Evolutionary conservation across 2,797 vertebrate species (phyloP), one percentile per base, ranked within the genome.

Genomic region (Semaprochilodus insignis): DNA sequence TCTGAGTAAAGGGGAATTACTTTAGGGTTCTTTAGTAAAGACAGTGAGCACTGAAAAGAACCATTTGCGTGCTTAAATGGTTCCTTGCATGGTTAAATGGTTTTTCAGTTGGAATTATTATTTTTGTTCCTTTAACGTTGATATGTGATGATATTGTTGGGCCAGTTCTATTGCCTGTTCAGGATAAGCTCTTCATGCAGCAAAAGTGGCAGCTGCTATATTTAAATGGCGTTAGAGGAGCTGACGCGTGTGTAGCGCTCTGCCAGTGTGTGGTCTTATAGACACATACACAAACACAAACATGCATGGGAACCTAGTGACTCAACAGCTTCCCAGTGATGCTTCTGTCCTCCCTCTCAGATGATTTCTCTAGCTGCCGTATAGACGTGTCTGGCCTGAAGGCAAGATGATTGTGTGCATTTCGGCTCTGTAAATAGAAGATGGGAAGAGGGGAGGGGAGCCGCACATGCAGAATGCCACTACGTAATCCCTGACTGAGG

Each of bases 221-320:
- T 48, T 2, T 44, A 31, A 31, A 31, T 31, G 31, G 31, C 31
- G 3, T 31, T 31, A 31, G 80, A 77, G 62, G 65, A 77, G 69
- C 55, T 85, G 74, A 59, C 72, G 77, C 74, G 34, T 70, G 74
- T 78, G 74, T 66, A 84, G 52, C 51, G 59, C 36, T 40, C 27
- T 62, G 54, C 21, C 51, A 59, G 17, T 52, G 40, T 40, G 44
- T 55, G 34, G 10, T n/a, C 52, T 52, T 15, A 23, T 52, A 27
- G 44, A 57, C 51, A 73, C 48, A 70, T 66, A 48, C 67, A 73
- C 27, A 78, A 77, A 74, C 71, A 63, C 65, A 72, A 27, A 69
- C 27, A 27, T 72, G 67, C 54, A 74, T 23, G 23, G 23, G 54
- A 44, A 31, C 78, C 71, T 79, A 67, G 66, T 52, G 65, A 54